Base-by-base conservation (phyloP, 2,797 vertebrate species). In the Neopelma chrysocephalum region DNA sequence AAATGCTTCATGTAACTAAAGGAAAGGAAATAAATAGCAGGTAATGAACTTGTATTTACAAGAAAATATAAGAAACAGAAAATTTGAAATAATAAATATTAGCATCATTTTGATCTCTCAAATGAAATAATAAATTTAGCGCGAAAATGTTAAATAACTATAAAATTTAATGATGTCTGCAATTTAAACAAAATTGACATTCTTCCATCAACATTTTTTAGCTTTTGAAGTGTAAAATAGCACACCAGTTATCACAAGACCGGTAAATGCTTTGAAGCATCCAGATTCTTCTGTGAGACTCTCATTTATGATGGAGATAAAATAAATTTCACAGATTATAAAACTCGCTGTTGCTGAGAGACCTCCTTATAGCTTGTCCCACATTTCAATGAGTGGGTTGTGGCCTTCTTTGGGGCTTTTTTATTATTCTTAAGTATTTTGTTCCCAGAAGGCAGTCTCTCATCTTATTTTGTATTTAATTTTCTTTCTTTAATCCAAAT, bases 361-460 rank as follows among this genome's bases (percentile, higher is more conserved):
- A 70, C 12, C 27, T 61, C 27, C 4, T 40, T 66, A 18, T 12
- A 78, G 8, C 21, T 60, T 65, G 23, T 61, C 47, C n/a, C 25
- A 14, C 7, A 23, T 69, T 65, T 72, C 54, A 51, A 0, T 47
- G 27, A 68, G 6, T n/a, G 38, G 36, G 7, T 8, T 91, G 6
- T 68, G 40, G 11, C 4, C 60, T 43, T 57, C 8, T 82, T 64
- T 51, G 5, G 4, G 6, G 4, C 3, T 38, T n/a, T 22, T 22
- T 54, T 27, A 10, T 18, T 34, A 23, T 57, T 61, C 9, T 29
- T 4, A 56, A 7, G 10, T 27, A 8, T 17, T 64, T 47, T 54
- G 47, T 29, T 3, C 3, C 20, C 0, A 1, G 5, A 32, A 77
- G 27, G 6, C 3, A 62, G 4, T 32, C 10, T 42, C 3, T 51